A percentile compares a stretch with the other conserved stretches of the same genome.
Evolutionary conservation across 2,888 invertebrate genomes (phyloP).

Genomic region (Drosophila tripunctata): DNA sequence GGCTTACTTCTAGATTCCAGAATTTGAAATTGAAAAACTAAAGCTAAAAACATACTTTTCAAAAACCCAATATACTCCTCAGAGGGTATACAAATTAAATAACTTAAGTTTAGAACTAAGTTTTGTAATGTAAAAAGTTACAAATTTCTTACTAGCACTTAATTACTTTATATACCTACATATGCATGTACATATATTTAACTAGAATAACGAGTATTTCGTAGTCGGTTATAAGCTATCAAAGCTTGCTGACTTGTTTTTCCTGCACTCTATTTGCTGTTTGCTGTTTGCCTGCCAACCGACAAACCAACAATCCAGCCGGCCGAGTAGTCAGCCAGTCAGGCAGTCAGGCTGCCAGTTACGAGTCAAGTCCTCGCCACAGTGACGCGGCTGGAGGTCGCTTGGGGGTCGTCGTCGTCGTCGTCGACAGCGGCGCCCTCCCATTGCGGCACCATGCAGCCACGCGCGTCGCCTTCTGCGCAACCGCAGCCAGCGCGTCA

Average conservation of each 20-base stretch:
- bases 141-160: too few relatives aligned
- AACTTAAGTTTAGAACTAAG: too few relatives aligned
- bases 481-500: constrained; percentile 68
- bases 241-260: constrained; percentile 10
- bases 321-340: constrained; percentile 5
- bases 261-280: constrained; percentile 53
- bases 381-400: constrained; percentile 74
- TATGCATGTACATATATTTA: too few relatives aligned
- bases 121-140: too few relatives aligned
- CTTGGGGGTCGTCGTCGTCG: constrained; percentile 62
- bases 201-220: not conserved
- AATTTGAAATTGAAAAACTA: too few relatives aligned
- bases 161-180: too few relatives aligned
- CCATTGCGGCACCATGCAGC: constrained; percentile 83
- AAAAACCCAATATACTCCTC: too few relatives aligned
- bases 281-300: constrained; percentile 5
- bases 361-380: constrained; percentile 69
- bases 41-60: too few relatives aligned
- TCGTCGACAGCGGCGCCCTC: constrained; percentile 79
- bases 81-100: too few relatives aligned
- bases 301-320: not conserved
- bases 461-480: constrained; percentile 80
- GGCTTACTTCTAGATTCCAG: too few relatives aligned
- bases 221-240: not conserved
- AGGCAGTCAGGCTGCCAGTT: constrained; percentile 51